Evolutionary conservation across 2,797 vertebrate genomes (phyloP).

Genomic region (Furcifer pardalis): DNA sequence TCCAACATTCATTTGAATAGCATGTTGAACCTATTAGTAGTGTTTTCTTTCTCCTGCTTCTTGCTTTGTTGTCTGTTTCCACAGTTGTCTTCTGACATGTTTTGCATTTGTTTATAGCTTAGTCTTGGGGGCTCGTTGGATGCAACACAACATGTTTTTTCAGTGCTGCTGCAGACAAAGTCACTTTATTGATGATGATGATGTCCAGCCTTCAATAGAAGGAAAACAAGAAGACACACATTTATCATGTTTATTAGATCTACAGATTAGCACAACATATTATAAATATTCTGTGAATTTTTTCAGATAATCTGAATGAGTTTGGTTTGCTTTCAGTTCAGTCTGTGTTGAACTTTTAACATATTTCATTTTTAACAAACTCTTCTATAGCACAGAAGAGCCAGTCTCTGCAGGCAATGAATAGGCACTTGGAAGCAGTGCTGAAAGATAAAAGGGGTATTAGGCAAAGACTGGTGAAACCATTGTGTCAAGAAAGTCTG

Average conservation of each 20-base stretch:
- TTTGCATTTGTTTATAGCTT: background rate
- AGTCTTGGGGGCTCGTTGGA: too few relatives aligned
- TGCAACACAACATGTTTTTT: too few relatives aligned
- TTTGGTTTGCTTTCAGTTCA: background rate
- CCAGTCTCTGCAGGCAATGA: conserved; percentile 80
- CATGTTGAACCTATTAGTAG: background rate
- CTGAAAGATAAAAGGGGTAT: conserved; percentile 83
- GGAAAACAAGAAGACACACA: too few relatives aligned
- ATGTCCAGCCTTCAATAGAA: too few relatives aligned
- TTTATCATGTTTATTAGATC: background rate
- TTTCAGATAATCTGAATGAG: background rate
- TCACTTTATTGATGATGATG: too few relatives aligned
- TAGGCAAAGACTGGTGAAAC: conserved; percentile 82
- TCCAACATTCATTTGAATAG: background rate
- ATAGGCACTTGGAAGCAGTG: conserved; percentile 83
- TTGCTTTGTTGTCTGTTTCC: background rate
- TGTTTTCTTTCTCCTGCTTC: background rate
- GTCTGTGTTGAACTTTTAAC: background rate
- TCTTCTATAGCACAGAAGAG: conserved; percentile 77
- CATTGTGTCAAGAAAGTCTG: conserved; percentile 81
- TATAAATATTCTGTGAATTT: background rate
- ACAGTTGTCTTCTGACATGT: background rate
- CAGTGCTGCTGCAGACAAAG: too few relatives aligned
- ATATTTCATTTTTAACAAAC: background rate
- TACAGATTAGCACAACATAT: background rate